A percentile compares a stretch with the other conserved stretches of the same genome.
Evolutionary conservation across 2,113 vertebrate species (phyloP).

Genomic region (Myotis yumanensis): DNA sequence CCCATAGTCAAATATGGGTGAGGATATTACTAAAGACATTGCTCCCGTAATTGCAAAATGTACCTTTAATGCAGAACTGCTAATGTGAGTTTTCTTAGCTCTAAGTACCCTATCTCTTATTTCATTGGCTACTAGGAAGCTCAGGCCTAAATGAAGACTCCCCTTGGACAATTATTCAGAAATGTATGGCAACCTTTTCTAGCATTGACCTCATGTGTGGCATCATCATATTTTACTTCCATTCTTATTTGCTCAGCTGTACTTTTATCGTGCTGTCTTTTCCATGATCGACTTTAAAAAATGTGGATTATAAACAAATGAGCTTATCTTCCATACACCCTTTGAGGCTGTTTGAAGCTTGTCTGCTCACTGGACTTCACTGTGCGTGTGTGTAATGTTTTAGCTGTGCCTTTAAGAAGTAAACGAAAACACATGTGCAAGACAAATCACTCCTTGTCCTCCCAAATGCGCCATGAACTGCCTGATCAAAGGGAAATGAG

Average conservation of each 20-base stretch:
- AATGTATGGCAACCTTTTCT: not conserved
- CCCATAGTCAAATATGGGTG: not conserved
- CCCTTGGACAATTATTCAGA: not conserved
- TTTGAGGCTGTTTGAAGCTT: conserved; percentile 10
- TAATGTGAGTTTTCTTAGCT: not conserved
- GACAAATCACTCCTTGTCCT: conserved; percentile 77
- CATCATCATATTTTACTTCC: not conserved
- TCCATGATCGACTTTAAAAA: conserved; percentile 5
- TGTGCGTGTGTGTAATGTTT: not conserved
- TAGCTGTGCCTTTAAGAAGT: conserved; percentile 63
- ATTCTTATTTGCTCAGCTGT: not conserved
- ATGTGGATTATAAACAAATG: not conserved
- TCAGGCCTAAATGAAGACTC: not conserved
- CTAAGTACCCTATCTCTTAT: not conserved
- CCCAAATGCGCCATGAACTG: conserved; percentile 66
- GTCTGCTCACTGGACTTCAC: conserved; percentile 23
- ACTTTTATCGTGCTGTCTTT: not conserved
- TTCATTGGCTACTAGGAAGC: not conserved
- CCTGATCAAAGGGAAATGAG: conserved; percentile 74
- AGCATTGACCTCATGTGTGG: not conserved
- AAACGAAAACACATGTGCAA: conserved; percentile 73
- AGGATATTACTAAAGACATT: not conserved
- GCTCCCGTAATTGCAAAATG: not conserved
- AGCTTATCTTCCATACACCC: not conserved
- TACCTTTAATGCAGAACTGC: not conserved